These are phyloP conservation scores for Cheilosia vulpina DNA, from an alignment of 2,888 invertebrate species.

Conservation along the genomic window DNA sequence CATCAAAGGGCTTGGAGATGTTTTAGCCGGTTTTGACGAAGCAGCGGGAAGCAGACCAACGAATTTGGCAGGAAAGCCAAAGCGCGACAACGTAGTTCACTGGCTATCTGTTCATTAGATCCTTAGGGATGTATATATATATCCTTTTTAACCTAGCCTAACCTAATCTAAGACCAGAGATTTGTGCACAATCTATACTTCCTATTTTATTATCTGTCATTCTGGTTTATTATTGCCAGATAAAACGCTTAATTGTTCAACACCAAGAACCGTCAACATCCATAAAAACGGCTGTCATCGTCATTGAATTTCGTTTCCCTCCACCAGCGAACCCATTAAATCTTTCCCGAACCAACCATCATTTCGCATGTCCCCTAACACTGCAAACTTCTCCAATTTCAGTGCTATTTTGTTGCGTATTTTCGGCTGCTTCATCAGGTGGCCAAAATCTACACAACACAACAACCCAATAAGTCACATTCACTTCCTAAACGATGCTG, in stretches of 20 bases:
- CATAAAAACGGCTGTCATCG: background rate
- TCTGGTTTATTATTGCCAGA: no score
- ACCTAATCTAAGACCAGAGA: no score
- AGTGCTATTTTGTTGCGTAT: background rate
- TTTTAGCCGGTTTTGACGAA: no score
- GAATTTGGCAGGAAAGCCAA: no score
- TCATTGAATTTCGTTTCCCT: background rate
- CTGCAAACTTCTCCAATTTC: conserved; percentile 40
- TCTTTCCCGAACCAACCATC: background rate
- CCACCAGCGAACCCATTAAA: conserved; percentile 1
- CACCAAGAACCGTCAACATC: background rate
- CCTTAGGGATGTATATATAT: no score
- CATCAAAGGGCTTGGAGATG: no score
- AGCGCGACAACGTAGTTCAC: no score
- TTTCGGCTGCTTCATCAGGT: conserved; percentile 42
- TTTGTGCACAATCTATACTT: no score
- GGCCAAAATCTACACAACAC: conserved; percentile 21
- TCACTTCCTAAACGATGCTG: conserved; percentile 13
- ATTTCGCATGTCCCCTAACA: conserved; percentile 1
- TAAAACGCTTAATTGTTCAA: background rate
- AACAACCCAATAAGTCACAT: conserved; percentile 45
- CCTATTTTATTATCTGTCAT: no score
- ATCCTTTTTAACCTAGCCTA: no score
- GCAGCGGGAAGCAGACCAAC: no score
- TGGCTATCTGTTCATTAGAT: no score